Evolutionary conservation across 2,888 invertebrate species (phyloP).

Genomic region (Parnassius glacialis): DNA sequence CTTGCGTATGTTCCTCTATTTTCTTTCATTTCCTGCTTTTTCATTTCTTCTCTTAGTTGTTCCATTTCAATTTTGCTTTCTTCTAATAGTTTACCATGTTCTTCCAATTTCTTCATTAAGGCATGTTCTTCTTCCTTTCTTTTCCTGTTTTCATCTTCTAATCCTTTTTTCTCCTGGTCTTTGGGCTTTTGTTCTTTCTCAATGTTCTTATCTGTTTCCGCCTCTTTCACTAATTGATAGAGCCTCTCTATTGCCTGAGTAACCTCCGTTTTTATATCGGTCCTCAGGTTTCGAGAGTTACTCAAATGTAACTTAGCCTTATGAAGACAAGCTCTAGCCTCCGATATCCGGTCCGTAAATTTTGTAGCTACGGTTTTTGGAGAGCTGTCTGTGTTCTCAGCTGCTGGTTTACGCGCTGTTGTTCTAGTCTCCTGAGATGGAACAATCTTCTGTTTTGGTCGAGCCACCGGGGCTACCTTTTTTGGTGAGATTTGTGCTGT

Average conservation of each 20-base stretch:
- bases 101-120: background rate
- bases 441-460: no score
- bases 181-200: background rate
- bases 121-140: background rate
- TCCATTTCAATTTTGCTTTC: background rate
- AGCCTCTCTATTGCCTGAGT: background rate
- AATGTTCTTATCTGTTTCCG: background rate
- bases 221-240: background rate
- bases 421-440: no score
- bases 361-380: no score
- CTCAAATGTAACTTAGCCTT: no score
- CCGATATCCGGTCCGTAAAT: no score
- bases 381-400: no score
- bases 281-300: background rate
- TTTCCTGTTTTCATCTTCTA: background rate
- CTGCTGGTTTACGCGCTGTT: no score
- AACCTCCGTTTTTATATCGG: background rate
- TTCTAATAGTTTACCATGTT: background rate
- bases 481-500: no score
- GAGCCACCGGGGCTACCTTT: no score
- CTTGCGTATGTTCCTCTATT: no score
- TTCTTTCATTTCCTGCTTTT: background rate
- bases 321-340: no score
- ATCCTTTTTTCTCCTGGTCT: background rate
- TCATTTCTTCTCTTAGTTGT: background rate